Evolutionary conservation across 1,140 invertebrate genomes (phyloP), one percentile per base, ranked within the genome.

Genomic region (Tetramorium parvispinum): DNA sequence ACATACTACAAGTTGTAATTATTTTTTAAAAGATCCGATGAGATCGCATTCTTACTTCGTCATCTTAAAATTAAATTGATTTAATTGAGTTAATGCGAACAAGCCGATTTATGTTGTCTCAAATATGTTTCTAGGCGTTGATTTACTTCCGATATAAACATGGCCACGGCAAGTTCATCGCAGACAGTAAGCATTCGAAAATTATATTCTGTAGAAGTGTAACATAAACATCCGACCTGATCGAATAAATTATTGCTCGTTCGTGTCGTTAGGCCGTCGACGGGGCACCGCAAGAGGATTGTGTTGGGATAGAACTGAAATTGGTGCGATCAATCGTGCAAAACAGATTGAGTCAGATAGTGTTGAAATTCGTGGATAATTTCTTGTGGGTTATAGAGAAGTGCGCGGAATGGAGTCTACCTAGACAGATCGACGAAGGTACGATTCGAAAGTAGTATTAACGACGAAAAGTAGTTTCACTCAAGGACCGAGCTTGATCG

Each of bases 321-420:
- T 68, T 86, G 32, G 7, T 90, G 2, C 21, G 68, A 27, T 91
- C 89, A 1, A 66, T 85, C 5, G 16, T 94, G 2, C 91, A 91
- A 59, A 91, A 89, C 49, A 88, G 85, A 3, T 11, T 96, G 3
- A 96, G 96, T 0, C 96, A 96, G 89, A 89, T 91, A 1, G 68
- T 94, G 21, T 89, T 96, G 10, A 94, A 93, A 78, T 75, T 95
- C 7, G 16, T 94, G 11, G 96, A 96, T 87, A 94, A 94, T 3
- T 93, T 93, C 5, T 91, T 96, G 0, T 96, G 95, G 95, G 91
- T 95, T 1, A 76, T 96, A 1, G 96, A 96, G 87, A 96, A 96
- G 87, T 95, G 95, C 8, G 94, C 95, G 0, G 94, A 96, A 88
- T 96, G 96, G 96, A 96, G 96, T 24, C 93, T 96, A 24, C 96